Evolutionary conservation across 2,888 invertebrate genomes (phyloP), one percentile per base, ranked within the genome.

Genomic region (Brachyopa scutellaris): DNA sequence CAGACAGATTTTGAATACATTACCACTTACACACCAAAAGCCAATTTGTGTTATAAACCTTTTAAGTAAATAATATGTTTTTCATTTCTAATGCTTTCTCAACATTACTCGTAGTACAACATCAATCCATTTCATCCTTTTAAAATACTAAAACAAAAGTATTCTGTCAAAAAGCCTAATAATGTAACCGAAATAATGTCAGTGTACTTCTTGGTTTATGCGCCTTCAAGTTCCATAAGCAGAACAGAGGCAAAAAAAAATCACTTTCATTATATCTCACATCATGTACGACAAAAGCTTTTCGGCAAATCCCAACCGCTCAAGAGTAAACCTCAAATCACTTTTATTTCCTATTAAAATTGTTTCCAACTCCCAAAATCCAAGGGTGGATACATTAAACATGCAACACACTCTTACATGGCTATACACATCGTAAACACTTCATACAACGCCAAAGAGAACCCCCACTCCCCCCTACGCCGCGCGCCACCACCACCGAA

Each of bases 341-440:
- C 53, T 40, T 67, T 67, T 55, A 67, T 55, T 67, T 67, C 67
- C 53, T 55, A 45, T 67, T 67, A 67, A 67, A 67, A 67, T 47
- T 33, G 55, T 36, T 67, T n/a, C n/a, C 45, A 51, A 38, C 64
- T 26, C 29, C 7, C 17, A 45, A 42, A 66, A n/a, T 26, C 33
- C 23, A 9, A 15, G 31, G 8, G 11, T 11, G 19, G 17, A 9
- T 17, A 42, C 66, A 66, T 64, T 64, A 51, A 64, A 53, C 66
- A 66, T 66, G 51, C 51, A 53, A 53, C 66, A 66, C 42, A 66
- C 40, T 53, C 53, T 13, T 29, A 33, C 49, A 49, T 49, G 11
- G 49, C 53, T 19, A 13, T 31, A 53, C 29, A 66, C 62, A 38
- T 64, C 64, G 64, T 38, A 51, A 47, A 64, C 33, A 62, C 36